phyloP scores from a whole-genome alignment of 1,140 invertebrate genomes.

The Drosophila willistoni region DNA sequence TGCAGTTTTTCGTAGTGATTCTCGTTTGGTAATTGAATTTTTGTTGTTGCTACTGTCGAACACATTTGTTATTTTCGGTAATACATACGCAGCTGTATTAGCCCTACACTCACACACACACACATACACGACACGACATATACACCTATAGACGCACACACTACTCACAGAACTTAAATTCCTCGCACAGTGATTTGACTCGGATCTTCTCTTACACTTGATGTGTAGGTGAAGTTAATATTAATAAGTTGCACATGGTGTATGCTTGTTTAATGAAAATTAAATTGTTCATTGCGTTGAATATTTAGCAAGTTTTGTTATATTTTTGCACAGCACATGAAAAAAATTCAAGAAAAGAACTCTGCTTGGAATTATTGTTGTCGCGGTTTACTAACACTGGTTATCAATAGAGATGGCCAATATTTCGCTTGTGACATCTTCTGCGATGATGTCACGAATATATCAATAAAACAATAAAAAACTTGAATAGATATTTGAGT shows the following conservation, averaged over 20 bases:
- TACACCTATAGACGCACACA: conserved; percentile 27
- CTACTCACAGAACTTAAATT: conserved; percentile 8
- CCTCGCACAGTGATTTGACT: neutral
- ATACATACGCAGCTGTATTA: conserved; percentile 37
- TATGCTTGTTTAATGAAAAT: neutral
- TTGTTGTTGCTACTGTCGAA: conserved; percentile 36
- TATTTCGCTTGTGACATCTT: neutral
- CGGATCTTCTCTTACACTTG: conserved; percentile 1
- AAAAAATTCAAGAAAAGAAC: conserved; percentile 50
- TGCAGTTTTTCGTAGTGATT: conserved; percentile 22
- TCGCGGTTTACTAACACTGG: conserved; percentile 19
- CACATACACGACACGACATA: conserved; percentile 18
- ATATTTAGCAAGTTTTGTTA: conserved; percentile 21
- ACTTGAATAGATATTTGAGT: neutral
- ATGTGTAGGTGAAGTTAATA: neutral
- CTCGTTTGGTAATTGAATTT: conserved; percentile 43
- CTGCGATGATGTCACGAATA: conserved; percentile 1
- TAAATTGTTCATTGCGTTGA: conserved; percentile 1
- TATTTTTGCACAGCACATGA: conserved; percentile 42
- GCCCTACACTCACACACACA: conserved; percentile 25
- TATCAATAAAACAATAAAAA: neutral
- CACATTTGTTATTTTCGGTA: conserved; percentile 40
- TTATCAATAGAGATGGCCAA: conserved; percentile 6
- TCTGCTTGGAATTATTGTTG: conserved; percentile 13
- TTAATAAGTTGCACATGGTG: conserved; percentile 4